Conservation (phyloP, 1,140 invertebrate genomes). For the Palaemon carinicauda region DNA sequence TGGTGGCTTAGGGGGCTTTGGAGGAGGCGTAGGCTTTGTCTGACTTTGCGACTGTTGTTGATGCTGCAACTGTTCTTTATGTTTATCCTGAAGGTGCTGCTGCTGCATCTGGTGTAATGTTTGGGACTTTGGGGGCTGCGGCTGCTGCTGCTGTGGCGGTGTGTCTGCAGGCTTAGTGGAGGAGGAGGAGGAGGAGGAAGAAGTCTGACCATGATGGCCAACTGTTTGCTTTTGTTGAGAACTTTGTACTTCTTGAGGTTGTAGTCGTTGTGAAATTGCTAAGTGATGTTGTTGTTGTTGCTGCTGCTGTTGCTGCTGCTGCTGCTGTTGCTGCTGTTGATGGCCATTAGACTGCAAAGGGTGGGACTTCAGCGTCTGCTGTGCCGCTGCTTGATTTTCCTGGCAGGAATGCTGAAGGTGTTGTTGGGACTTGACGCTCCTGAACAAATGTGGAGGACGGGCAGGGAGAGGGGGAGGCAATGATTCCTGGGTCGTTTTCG, state of each 20-base stretch:
- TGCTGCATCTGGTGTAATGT: neutral
- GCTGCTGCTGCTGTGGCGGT: neutral
- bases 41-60: neutral
- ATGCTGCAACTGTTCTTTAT: neutral
- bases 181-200: neutral
- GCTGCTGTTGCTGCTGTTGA: neutral
- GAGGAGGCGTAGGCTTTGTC: conserved; percentile 32
- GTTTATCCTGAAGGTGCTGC: no score
- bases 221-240: neutral
- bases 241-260: conserved; percentile 34
- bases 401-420: neutral
- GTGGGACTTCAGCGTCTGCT: neutral
- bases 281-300: neutral
- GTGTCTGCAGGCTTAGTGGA: neutral
- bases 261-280: neutral
- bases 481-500: neutral
- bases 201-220: neutral
- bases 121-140: neutral
- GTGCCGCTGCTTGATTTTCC: neutral
- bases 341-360: neutral
- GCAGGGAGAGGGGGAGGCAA: conserved; percentile 39
- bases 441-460: conserved; percentile 38
- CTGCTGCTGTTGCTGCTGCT: neutral
- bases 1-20: conserved; percentile 36
- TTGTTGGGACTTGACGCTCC: neutral